A percentile compares a stretch with the other conserved stretches of the same genome.
phyloP scores from a whole-genome alignment of 1,140 invertebrate species.

The silkworm (Bombyx mori) region DNA sequence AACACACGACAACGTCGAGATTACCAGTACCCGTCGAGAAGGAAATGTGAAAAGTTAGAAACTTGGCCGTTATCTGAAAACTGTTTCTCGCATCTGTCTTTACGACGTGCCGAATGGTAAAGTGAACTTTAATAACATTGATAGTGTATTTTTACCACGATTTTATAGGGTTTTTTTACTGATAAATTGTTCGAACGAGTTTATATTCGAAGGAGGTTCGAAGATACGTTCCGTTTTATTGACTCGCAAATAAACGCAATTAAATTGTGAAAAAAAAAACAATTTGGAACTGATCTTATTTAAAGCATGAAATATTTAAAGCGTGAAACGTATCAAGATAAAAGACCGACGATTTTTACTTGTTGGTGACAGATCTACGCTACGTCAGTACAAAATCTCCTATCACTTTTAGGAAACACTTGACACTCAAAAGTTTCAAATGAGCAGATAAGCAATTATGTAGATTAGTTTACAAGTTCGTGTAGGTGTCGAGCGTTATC shows the following conservation, averaged over 20 bases:
- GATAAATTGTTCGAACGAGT: background rate
- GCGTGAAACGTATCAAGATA: too few relatives aligned
- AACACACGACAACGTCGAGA: constrained; percentile 28
- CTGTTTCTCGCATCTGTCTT: constrained; percentile 31
- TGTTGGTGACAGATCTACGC: too few relatives aligned
- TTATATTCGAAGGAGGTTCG: background rate
- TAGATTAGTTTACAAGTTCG: too few relatives aligned
- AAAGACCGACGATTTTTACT: too few relatives aligned
- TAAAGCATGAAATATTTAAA: too few relatives aligned
- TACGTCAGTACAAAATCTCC: too few relatives aligned
- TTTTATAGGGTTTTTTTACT: background rate
- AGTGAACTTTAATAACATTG: constrained; percentile 24
- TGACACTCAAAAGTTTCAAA: too few relatives aligned
- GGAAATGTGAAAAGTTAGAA: constrained; percentile 43
- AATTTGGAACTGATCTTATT: too few relatives aligned
- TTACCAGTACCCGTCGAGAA: constrained; percentile 18
- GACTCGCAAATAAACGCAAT: background rate
- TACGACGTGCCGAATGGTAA: constrained; percentile 31
- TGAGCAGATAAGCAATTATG: too few relatives aligned
- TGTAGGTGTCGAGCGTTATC: too few relatives aligned
- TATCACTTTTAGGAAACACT: too few relatives aligned
- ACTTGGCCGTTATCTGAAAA: constrained; percentile 33
- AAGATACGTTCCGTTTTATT: background rate
- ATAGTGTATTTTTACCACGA: constrained; percentile 1
- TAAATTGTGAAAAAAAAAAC: background rate